Percentiles rank a stretch among this genome's conserved stretches.
Conservation (phyloP, 2,888 invertebrate genomes). For the Heliothis peltigera region DNA sequence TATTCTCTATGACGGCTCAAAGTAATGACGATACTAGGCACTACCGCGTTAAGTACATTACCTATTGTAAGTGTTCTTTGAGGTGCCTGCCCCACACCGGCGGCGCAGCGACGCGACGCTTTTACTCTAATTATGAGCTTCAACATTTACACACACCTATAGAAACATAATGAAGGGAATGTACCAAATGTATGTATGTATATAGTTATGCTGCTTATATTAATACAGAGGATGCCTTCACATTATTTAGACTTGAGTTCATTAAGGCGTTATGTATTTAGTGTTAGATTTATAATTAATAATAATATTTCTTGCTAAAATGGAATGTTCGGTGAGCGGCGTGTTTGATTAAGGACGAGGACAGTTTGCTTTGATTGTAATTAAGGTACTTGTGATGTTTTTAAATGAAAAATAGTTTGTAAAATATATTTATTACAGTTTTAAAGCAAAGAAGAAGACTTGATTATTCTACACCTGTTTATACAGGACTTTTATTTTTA, state of each 20-base stretch:
- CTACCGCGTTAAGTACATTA: slow-evolving; percentile 88
- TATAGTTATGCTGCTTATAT: slow-evolving; percentile 47
- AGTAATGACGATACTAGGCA: slow-evolving; percentile 86
- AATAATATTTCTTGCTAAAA: slow-evolving; percentile 14
- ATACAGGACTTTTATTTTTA: neutral
- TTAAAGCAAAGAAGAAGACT: neutral
- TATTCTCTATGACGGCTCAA: slow-evolving; percentile 76
- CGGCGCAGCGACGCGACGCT: slow-evolving; percentile 74
- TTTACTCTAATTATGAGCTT: slow-evolving; percentile 86
- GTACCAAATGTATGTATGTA: slow-evolving; percentile 55
- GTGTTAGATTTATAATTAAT: slow-evolving; percentile 31
- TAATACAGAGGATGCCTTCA: slow-evolving; percentile 53
- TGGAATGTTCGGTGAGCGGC: slow-evolving; percentile 13
- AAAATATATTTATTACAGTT: neutral
- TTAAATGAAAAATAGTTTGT: neutral
- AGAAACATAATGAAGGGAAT: slow-evolving; percentile 55
- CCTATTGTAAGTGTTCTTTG: slow-evolving; percentile 88
- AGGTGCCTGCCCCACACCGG: slow-evolving; percentile 78
- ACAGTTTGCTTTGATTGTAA: slow-evolving; percentile 7
- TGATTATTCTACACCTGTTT: neutral
- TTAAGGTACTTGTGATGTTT: neutral
- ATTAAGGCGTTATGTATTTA: slow-evolving; percentile 48
- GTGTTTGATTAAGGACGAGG: neutral
- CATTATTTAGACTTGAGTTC: slow-evolving; percentile 55
- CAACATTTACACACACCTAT: slow-evolving; percentile 67